These are phyloP conservation scores for Notodonta ziczac DNA, from an alignment of 2,888 invertebrate genomes.

Conservation along the genomic window DNA sequence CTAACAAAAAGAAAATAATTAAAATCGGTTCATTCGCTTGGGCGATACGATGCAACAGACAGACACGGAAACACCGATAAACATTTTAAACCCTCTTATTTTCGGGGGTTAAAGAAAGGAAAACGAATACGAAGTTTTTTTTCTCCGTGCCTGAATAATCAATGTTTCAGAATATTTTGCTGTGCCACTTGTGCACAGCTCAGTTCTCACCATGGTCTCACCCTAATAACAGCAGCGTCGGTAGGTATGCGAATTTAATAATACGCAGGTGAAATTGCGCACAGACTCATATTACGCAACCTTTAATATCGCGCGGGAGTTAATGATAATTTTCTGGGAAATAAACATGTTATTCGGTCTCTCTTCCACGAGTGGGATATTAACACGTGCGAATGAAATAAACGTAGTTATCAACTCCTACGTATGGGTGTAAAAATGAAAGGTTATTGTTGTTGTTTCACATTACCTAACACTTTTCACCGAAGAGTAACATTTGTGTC, in stretches of 20 bases:
- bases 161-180: too few species aligned
- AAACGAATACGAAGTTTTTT: too few species aligned
- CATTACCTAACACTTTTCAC: too few species aligned
- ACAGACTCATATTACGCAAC: slow-evolving; percentile 27
- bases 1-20: too few species aligned
- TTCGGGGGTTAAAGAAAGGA: too few species aligned
- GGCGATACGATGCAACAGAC: too few species aligned
- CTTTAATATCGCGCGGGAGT: slow-evolving; percentile 21
- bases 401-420: background rate
- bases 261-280: slow-evolving; percentile 35
- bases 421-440: background rate
- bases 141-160: too few species aligned
- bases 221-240: slow-evolving; percentile 9
- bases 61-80: too few species aligned
- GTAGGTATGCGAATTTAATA: slow-evolving; percentile 18
- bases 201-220: background rate
- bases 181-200: too few species aligned
- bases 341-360: slow-evolving; percentile 30
- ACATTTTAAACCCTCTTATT: too few species aligned
- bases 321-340: slow-evolving; percentile 5
- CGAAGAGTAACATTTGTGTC: too few species aligned
- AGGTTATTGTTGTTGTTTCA: background rate
- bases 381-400: background rate
- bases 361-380: slow-evolving; percentile 1
- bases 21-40: too few species aligned